Conservation (phyloP, 2,113 vertebrate genomes). For the Panthera leo region DNA sequence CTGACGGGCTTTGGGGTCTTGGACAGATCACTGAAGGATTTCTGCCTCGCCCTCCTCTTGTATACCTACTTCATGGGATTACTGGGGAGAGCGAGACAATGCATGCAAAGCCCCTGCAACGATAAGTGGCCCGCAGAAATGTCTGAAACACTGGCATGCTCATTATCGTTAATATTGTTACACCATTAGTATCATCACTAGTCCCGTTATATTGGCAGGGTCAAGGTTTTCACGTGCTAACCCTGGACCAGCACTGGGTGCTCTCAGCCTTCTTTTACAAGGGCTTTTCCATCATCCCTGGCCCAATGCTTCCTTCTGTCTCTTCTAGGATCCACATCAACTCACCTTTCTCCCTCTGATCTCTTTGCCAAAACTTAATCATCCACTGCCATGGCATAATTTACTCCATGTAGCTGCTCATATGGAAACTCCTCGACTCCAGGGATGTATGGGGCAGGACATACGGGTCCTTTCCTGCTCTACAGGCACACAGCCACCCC, state of each 20-base stretch:
- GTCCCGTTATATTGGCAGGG: neutral
- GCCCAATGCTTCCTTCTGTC: neutral
- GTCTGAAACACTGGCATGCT: too few relatives aligned
- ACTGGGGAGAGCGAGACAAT: neutral
- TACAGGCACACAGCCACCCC: neutral
- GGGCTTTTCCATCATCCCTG: too few relatives aligned
- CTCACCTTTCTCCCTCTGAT: neutral
- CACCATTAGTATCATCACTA: neutral
- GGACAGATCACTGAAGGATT: neutral
- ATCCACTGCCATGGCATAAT: neutral
- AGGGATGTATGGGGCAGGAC: neutral
- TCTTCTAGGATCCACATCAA: neutral
- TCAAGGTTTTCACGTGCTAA: neutral
- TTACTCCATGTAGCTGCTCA: neutral
- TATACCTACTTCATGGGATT: neutral
- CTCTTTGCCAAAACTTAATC: neutral
- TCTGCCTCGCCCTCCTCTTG: too few relatives aligned
- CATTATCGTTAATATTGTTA: neutral
- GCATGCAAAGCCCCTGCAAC: neutral
- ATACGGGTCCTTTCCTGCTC: neutral
- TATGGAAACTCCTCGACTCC: neutral
- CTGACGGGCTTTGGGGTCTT: neutral
- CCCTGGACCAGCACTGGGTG: accelerated
- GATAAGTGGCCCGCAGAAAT: neutral
- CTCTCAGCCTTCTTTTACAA: neutral